Evolutionary conservation across 2,113 vertebrate species (phyloP).

Genomic region (Chlamydotis undulata): DNA sequence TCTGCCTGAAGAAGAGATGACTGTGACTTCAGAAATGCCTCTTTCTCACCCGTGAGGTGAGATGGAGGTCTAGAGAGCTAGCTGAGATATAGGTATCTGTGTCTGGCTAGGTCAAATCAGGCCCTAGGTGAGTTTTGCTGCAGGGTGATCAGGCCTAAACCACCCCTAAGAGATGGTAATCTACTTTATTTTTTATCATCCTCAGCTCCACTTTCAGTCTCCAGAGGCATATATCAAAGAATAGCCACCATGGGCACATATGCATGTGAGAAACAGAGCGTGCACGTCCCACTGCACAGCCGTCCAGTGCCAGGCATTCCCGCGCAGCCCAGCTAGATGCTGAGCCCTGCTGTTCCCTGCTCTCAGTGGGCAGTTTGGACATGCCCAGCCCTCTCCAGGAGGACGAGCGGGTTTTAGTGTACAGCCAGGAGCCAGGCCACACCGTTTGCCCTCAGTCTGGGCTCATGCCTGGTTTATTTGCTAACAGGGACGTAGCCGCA

Average conservation of each 20-base stretch:
- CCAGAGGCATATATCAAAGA: not conserved
- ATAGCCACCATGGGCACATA: not conserved
- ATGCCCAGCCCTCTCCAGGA: not conserved
- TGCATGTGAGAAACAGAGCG: not conserved
- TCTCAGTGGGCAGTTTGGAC: not conserved
- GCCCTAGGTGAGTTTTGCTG: not conserved
- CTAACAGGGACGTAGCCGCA: accelerated
- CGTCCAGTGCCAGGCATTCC: accelerated
- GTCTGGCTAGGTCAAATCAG: not conserved
- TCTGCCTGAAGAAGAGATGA: not conserved
- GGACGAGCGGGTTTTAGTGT: not conserved
- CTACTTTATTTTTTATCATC: not conserved
- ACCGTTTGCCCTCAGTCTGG: not conserved
- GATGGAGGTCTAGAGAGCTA: not conserved
- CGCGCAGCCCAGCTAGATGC: not conserved
- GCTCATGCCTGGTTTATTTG: not conserved
- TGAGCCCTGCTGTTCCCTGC: not conserved
- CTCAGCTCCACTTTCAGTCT: not conserved
- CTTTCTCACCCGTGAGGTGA: not conserved
- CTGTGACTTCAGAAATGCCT: not conserved
- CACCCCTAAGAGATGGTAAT: not conserved
- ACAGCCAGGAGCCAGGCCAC: not conserved
- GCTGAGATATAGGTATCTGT: not conserved
- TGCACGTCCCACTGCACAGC: accelerated
- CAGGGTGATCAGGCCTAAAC: not conserved